Conservation (phyloP, 2,888 invertebrate genomes). For the Lagria hirta region DNA sequence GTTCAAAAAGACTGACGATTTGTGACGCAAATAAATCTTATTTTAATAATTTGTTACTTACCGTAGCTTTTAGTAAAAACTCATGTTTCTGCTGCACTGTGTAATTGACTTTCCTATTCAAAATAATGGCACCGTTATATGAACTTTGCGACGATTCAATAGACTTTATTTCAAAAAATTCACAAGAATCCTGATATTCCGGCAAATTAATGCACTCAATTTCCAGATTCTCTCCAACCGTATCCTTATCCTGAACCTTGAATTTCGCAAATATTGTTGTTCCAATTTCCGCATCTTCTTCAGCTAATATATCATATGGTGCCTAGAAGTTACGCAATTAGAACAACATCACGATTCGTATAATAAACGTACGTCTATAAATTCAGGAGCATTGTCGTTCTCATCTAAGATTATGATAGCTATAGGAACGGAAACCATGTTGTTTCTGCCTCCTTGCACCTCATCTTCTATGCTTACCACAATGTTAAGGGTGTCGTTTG, state of each 20-base stretch:
- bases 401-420: conserved; percentile 84
- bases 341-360: conserved; percentile 1
- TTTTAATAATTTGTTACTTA: conserved; percentile 57
- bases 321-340: conserved; percentile 55
- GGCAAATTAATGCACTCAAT: conserved; percentile 64
- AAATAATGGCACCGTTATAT: conserved; percentile 72
- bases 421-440: conserved; percentile 74
- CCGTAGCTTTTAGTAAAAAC: conserved; percentile 73
- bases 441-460: conserved; percentile 64
- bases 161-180: conserved; percentile 67
- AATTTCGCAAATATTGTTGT: conserved; percentile 73
- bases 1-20: background rate
- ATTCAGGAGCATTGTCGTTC: conserved; percentile 84
- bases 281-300: conserved; percentile 74
- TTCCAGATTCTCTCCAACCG: conserved; percentile 78
- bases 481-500: conserved; percentile 76
- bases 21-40: background rate
- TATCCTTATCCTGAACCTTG: conserved; percentile 76
- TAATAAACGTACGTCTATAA: conserved; percentile 65
- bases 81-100: conserved; percentile 76
- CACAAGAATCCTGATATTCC: conserved; percentile 71
- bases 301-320: conserved; percentile 77
- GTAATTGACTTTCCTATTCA: conserved; percentile 73
- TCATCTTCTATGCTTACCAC: conserved; percentile 80
- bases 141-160: conserved; percentile 66